phyloP scores from a whole-genome alignment of 2,888 invertebrate species.

The Diloba caeruleocephala region DNA sequence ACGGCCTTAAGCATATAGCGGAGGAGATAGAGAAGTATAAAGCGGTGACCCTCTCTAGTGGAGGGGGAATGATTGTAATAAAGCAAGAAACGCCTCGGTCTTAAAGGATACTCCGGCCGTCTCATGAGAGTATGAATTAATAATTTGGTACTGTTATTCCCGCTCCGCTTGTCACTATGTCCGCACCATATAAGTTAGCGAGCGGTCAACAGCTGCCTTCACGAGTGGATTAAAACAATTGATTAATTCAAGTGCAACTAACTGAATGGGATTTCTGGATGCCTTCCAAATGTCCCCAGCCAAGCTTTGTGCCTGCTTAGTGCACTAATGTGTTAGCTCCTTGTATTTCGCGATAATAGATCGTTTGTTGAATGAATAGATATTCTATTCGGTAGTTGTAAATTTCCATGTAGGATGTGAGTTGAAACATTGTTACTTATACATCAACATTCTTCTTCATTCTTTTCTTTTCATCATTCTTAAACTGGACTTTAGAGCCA shows the following conservation, averaged over 20 bases:
- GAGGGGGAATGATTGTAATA: too few relatives aligned
- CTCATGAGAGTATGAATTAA: too few relatives aligned
- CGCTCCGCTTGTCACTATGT: slow-evolving; percentile 37
- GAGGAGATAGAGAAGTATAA: too few relatives aligned
- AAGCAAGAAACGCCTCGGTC: too few relatives aligned
- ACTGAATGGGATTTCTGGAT: slow-evolving; percentile 77
- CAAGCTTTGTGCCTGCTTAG: slow-evolving; percentile 30
- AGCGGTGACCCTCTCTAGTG: too few relatives aligned
- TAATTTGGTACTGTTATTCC: slow-evolving; percentile 14
- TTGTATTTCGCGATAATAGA: slow-evolving; percentile 20
- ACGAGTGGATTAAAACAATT: slow-evolving; percentile 82
- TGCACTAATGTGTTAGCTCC: slow-evolving; percentile 4
- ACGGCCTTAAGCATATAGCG: too few relatives aligned
- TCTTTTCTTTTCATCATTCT: too few relatives aligned
- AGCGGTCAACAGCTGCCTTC: slow-evolving; percentile 78
- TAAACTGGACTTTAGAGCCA: slow-evolving; percentile 1
- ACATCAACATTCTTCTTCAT: too few relatives aligned
- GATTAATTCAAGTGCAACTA: slow-evolving; percentile 82
- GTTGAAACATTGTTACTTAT: slow-evolving; percentile 19
- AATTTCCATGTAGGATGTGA: slow-evolving; percentile 29
- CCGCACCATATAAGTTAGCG: slow-evolving; percentile 45
- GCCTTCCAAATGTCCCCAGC: slow-evolving; percentile 66
- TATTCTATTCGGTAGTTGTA: slow-evolving; percentile 17
- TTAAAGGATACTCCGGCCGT: too few relatives aligned
- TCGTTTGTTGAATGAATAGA: slow-evolving; percentile 22